A percentile compares a stretch with the other conserved stretches of the same genome.
Evolutionary conservation across 2,797 vertebrate genomes (phyloP).

Genomic region (Acestrorhynchus altus): DNA sequence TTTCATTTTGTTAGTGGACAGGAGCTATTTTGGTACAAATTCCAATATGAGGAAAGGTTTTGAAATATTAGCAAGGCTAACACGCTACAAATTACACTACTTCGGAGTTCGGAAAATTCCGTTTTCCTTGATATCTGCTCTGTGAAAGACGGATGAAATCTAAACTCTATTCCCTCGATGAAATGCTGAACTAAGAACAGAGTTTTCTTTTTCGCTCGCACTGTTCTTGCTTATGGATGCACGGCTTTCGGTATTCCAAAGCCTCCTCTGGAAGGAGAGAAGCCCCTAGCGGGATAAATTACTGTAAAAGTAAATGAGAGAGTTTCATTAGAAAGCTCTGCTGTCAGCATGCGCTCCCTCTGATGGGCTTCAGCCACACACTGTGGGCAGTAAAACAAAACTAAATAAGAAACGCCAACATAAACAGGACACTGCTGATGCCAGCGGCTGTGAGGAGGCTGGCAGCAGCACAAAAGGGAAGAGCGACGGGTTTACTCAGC

Average conservation of each 20-base stretch:
- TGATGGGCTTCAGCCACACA: constrained; percentile 30
- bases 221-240: constrained; percentile 46
- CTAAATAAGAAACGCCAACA: neutral
- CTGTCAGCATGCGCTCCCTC: constrained; percentile 49
- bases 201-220: constrained; percentile 16
- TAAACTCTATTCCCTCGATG: neutral
- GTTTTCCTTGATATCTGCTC: too few species aligned
- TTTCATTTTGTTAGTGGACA: too few species aligned
- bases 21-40: too few species aligned
- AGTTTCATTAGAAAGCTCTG: constrained; percentile 52
- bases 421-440: neutral
- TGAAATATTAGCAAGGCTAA: too few species aligned
- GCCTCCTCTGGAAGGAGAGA: constrained; percentile 43
- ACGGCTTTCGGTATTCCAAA: constrained; percentile 50
- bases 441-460: constrained; percentile 1
- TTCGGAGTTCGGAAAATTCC: too few species aligned
- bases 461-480: neutral
- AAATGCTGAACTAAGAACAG: constrained; percentile 16
- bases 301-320: constrained; percentile 56
- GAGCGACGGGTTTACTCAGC: neutral
- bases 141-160: too few species aligned
- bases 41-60: too few species aligned
- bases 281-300: constrained; percentile 59
- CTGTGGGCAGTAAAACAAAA: constrained; percentile 23
- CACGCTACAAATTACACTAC: too few species aligned